A percentile compares a stretch with the other conserved stretches of the same genome.
Evolutionary conservation across 1,140 invertebrate genomes (phyloP).

Genomic region (Helicoverpa zea): DNA sequence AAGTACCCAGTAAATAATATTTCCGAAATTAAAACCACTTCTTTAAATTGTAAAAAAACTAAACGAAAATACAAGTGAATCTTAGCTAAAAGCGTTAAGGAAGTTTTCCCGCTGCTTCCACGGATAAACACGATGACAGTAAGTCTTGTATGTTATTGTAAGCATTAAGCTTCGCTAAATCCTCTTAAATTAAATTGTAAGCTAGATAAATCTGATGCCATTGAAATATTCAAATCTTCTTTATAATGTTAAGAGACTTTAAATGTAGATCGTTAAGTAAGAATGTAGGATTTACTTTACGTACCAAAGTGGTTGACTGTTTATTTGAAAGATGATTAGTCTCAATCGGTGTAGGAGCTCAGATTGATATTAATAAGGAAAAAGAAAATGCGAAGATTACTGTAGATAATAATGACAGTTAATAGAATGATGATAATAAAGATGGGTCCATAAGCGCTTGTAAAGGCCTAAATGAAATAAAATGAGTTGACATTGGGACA

Average conservation of each 20-base stretch:
- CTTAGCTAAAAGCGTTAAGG: neutral
- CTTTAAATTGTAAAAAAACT: neutral
- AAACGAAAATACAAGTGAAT: too few relatives aligned
- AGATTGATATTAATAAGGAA: neutral
- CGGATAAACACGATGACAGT: conserved; percentile 31
- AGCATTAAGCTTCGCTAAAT: conserved; percentile 49
- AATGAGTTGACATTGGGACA: too few relatives aligned
- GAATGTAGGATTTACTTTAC: conserved; percentile 18
- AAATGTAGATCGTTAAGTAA: conserved; percentile 63
- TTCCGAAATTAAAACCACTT: neutral
- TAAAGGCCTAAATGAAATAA: too few relatives aligned
- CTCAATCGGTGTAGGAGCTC: neutral
- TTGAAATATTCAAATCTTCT: conserved; percentile 77
- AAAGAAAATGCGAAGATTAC: neutral
- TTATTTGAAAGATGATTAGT: neutral
- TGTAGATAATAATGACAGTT: too few relatives aligned
- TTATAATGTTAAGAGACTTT: conserved; percentile 60
- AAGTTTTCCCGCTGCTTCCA: neutral
- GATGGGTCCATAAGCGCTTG: too few relatives aligned
- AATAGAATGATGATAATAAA: too few relatives aligned
- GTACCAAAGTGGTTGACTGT: neutral
- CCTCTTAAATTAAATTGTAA: conserved; percentile 70
- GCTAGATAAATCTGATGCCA: conserved; percentile 71
- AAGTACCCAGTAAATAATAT: too few relatives aligned
- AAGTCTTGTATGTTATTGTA: conserved; percentile 50